Percentiles rank a stretch among this genome's conserved stretches.
These are phyloP conservation scores for Anthrax anthrax DNA, from an alignment of 2,888 invertebrate species.

Conservation along the genomic window DNA sequence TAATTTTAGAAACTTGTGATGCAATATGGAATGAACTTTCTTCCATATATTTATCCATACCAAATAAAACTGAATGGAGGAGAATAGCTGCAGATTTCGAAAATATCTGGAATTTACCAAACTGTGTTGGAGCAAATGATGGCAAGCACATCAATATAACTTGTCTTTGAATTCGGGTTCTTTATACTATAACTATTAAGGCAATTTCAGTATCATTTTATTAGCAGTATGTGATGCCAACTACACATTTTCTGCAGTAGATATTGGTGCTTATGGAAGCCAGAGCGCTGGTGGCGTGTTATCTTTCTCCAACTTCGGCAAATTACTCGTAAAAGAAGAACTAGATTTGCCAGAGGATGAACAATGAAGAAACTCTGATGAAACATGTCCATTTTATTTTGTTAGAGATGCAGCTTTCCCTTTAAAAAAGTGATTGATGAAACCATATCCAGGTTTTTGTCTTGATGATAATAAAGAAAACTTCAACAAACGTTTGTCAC, in stretches of 20 bases:
- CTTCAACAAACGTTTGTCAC: conserved; percentile 6
- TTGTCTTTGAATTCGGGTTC: too few relatives aligned
- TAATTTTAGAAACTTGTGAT: too few relatives aligned
- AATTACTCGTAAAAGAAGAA: background rate
- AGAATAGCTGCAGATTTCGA: too few relatives aligned
- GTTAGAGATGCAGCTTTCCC: conserved; percentile 8
- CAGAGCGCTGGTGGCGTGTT: background rate
- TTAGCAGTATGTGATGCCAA: background rate
- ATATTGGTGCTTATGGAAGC: background rate
- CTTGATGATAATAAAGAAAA: conserved; percentile 3
- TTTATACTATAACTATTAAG: background rate
- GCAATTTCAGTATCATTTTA: background rate
- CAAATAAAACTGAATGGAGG: too few relatives aligned
- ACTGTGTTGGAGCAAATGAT: too few relatives aligned
- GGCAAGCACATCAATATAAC: too few relatives aligned
- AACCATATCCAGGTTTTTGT: too few relatives aligned
- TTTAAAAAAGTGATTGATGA: too few relatives aligned
- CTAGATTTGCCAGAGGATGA: background rate
- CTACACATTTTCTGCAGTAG: background rate
- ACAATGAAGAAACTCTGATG: background rate
- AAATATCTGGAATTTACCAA: too few relatives aligned
- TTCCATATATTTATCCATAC: too few relatives aligned
- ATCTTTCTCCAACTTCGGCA: background rate
- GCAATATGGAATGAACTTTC: too few relatives aligned
- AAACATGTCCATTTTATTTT: conserved; percentile 3